A percentile compares a stretch with the other conserved stretches of the same genome.
Conservation (phyloP, 1,140 invertebrate species). For the Chironomus striatipennis region DNA sequence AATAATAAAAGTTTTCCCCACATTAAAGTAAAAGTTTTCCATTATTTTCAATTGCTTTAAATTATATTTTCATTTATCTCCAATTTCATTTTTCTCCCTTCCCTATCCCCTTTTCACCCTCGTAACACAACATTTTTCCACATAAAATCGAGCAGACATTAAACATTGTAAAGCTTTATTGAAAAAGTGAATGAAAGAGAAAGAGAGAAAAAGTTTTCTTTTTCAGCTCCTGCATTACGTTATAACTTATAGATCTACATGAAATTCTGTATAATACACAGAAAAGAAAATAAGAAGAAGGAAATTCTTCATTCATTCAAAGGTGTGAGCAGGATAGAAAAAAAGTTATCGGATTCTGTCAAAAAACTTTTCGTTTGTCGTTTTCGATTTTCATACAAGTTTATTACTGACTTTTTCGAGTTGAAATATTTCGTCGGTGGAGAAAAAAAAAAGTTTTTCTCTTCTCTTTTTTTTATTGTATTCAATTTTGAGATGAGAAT, state of each 20-base stretch:
- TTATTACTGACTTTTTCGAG: conserved; percentile 8
- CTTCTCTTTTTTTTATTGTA: background rate
- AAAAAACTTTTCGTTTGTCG: conserved; percentile 10
- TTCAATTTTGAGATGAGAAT: conserved; percentile 9
- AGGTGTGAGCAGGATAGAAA: conserved; percentile 11
- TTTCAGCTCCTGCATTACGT: no score
- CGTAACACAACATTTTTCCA: no score
- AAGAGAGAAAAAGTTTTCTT: background rate
- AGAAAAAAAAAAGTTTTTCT: no score
- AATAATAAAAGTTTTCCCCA: no score
- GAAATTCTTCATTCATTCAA: background rate
- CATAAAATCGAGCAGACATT: background rate
- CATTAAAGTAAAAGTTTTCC: no score
- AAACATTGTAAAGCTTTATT: conserved; percentile 14
- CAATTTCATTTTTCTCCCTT: background rate
- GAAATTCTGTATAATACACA: background rate
- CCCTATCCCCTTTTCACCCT: no score
- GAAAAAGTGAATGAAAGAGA: background rate
- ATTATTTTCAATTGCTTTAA: conserved; percentile 10
- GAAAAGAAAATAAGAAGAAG: background rate
- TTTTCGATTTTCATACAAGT: background rate
- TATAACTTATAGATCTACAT: background rate
- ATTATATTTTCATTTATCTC: background rate
- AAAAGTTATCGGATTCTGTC: conserved; percentile 12
- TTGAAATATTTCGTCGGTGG: conserved; percentile 1